Evolutionary conservation across 2,113 vertebrate species (phyloP).

Genomic region (Hemiscyllium ocellatum): DNA sequence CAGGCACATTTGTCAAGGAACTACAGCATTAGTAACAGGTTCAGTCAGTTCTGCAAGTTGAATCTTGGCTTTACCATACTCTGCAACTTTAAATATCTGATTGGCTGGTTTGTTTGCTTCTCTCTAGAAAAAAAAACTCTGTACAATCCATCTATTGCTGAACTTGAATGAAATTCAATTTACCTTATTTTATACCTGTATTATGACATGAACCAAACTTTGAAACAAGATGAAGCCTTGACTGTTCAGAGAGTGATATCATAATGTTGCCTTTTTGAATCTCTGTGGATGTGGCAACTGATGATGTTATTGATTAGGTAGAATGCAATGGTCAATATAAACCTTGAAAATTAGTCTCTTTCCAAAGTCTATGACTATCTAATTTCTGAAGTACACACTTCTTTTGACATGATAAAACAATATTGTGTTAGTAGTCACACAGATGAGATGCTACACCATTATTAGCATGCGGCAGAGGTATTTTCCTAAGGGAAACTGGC

Average conservation of each 20-base stretch:
- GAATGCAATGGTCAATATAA: neutral
- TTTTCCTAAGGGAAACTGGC: neutral
- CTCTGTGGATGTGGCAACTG: neutral
- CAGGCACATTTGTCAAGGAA: neutral
- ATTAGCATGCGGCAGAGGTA: neutral
- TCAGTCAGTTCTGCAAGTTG: neutral
- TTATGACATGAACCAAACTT: neutral
- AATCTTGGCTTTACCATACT: neutral
- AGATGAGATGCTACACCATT: neutral
- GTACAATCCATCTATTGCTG: neutral
- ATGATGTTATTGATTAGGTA: neutral
- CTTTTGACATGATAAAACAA: neutral
- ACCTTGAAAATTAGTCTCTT: neutral
- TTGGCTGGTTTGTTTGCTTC: conserved; percentile 15
- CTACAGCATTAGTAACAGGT: neutral
- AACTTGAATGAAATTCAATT: neutral
- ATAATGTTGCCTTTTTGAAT: neutral
- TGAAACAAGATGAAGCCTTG: neutral
- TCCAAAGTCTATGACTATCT: neutral
- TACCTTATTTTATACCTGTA: neutral
- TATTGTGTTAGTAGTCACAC: neutral
- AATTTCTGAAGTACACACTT: neutral
- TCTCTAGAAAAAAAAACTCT: neutral
- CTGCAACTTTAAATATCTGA: conserved; percentile 16
- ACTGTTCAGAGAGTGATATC: neutral